Evolutionary conservation across 2,113 vertebrate genomes (phyloP).

Genomic region (Xiphophorus maculatus): DNA sequence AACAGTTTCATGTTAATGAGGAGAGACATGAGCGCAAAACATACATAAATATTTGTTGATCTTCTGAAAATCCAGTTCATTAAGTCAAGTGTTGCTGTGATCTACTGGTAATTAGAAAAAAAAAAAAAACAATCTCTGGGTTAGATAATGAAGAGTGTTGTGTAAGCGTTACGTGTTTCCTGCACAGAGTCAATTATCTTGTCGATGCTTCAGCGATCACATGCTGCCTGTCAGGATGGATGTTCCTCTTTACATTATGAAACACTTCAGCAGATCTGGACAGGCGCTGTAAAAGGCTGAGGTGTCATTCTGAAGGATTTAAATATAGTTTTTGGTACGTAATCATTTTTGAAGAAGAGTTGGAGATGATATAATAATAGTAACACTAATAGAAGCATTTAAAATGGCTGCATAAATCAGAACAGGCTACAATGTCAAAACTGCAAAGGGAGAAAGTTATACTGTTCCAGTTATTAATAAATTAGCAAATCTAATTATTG

Average conservation of each 20-base stretch:
- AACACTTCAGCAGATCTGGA: constrained; percentile 11
- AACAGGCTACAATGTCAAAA: no score
- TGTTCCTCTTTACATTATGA: constrained; percentile 20
- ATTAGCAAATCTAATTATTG: no score
- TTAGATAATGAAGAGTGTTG: not conserved
- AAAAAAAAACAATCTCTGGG: not conserved
- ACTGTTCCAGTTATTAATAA: no score
- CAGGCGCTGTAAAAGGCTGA: not conserved
- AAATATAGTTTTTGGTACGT: not conserved
- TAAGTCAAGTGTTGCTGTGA: not conserved
- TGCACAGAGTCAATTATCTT: constrained; percentile 5
- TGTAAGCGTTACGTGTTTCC: not conserved
- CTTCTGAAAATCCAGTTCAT: constrained; percentile 3
- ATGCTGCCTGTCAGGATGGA: constrained; percentile 9
- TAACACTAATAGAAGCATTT: no score
- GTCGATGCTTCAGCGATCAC: constrained; percentile 6
- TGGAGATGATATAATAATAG: no score
- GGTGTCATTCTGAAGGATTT: not conserved
- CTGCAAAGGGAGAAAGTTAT: no score
- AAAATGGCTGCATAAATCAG: no score
- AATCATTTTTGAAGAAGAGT: no score
- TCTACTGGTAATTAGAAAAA: not conserved
- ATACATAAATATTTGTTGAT: not conserved
- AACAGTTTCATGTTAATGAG: constrained; percentile 23
- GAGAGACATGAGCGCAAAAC: not conserved